Evolutionary conservation across 2,113 vertebrate species (phyloP).

Genomic region (Ibidorhyncha struthersii): DNA sequence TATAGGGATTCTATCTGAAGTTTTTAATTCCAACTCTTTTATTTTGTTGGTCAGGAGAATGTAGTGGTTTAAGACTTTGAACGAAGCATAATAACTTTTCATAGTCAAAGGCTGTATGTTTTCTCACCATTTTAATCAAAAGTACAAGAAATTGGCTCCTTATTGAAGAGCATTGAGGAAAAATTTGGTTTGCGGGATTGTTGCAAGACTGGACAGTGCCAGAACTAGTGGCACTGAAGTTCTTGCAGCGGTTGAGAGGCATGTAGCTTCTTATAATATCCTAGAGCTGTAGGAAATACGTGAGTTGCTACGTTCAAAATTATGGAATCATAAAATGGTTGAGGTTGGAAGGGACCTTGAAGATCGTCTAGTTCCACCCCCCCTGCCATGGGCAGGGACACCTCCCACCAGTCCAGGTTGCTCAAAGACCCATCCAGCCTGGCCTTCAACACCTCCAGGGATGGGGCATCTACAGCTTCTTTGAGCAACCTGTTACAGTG

Average conservation of each 20-base stretch:
- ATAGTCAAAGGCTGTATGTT: neutral
- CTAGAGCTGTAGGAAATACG: neutral
- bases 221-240: neutral
- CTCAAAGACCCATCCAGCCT: no score
- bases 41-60: neutral
- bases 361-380: no score
- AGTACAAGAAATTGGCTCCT: neutral
- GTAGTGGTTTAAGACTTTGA: neutral
- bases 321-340: no score
- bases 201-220: constrained; percentile 3
- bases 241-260: neutral
- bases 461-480: no score
- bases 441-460: no score
- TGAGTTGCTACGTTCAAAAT: neutral
- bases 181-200: neutral
- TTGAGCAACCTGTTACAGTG: no score
- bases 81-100: neutral
- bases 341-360: no score
- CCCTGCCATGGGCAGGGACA: no score
- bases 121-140: neutral
- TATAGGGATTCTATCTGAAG: neutral
- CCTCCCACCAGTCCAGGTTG: no score
- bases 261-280: neutral
- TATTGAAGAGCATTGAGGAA: neutral
- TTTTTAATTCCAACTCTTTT: neutral